phyloP scores from a whole-genome alignment of 2,797 vertebrate genomes.

The Catostomus latipinnis region DNA sequence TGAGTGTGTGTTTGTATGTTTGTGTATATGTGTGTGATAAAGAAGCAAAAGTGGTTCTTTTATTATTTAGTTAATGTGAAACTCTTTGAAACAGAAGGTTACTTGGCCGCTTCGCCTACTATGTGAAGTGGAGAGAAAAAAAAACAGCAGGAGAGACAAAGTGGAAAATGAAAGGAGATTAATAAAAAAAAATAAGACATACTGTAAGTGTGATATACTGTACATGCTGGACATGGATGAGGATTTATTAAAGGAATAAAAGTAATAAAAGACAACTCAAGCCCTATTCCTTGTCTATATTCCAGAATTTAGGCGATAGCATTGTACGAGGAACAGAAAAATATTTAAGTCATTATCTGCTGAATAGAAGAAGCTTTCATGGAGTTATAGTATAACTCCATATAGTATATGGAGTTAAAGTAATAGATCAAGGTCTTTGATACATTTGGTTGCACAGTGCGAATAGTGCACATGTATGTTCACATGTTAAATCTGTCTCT shows the following conservation, averaged over 20 bases:
- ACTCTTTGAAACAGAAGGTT: background rate
- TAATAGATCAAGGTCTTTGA: slow-evolving; percentile 1
- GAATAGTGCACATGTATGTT: slow-evolving; percentile 1
- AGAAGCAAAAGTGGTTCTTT: background rate
- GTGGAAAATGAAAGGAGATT: no score
- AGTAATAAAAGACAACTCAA: no score
- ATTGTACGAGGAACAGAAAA: no score
- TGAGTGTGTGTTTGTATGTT: background rate
- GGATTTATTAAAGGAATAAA: no score
- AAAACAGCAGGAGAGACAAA: slow-evolving; percentile 12
- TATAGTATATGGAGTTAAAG: no score
- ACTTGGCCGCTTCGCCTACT: slow-evolving; percentile 51
- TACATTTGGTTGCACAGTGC: background rate
- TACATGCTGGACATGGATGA: no score
- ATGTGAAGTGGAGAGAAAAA: slow-evolving; percentile 55
- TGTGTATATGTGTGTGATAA: background rate
- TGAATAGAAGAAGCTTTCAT: background rate
- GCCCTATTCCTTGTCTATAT: no score
- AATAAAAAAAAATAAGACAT: no score
- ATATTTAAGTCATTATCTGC: no score
- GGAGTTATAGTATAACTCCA: background rate
- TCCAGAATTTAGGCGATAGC: no score
- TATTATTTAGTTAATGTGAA: background rate
- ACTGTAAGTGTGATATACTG: no score
- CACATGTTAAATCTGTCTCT: background rate